Evolutionary conservation across 2,888 invertebrate genomes (phyloP).

Genomic region (Alloscopus bannaensis): DNA sequence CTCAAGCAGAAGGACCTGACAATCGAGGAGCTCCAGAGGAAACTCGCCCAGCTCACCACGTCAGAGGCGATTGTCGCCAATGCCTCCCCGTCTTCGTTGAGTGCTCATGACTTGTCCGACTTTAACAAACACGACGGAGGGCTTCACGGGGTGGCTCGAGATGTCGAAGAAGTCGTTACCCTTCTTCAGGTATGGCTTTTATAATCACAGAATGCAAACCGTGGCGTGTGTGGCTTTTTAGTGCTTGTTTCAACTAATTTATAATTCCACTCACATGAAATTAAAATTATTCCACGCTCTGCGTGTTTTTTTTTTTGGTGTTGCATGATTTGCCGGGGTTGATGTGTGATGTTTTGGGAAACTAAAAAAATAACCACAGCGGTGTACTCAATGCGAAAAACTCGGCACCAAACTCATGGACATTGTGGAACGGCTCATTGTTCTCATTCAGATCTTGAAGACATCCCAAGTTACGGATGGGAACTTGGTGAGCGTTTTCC

Average conservation of each 20-base stretch:
- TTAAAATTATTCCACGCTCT: no score
- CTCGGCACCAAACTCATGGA: slow-evolving; percentile 70
- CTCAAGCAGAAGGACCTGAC: slow-evolving; percentile 78
- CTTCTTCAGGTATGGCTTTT: slow-evolving; percentile 70
- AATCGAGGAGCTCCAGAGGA: slow-evolving; percentile 76
- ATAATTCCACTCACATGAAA: no score
- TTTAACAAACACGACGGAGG: slow-evolving; percentile 73
- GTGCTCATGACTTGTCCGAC: slow-evolving; percentile 70
- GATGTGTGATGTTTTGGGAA: no score
- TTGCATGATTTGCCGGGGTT: no score
- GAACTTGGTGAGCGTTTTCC: slow-evolving; percentile 43
- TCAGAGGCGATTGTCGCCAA: slow-evolving; percentile 37
- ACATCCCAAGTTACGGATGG: slow-evolving; percentile 67
- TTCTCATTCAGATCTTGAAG: slow-evolving; percentile 71
- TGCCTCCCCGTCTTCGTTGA: slow-evolving; percentile 22
- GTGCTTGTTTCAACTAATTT: no score
- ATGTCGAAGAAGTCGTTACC: slow-evolving; percentile 69
- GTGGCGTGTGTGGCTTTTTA: no score
- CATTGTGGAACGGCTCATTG: slow-evolving; percentile 71
- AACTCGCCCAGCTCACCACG: slow-evolving; percentile 74
- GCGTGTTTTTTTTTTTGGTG: no score
- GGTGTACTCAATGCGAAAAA: slow-evolving; percentile 68
- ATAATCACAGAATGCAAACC: no score
- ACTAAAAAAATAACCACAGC: no score
- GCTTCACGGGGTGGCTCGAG: slow-evolving; percentile 71